Evolutionary conservation across 2,113 vertebrate species (phyloP), one percentile per base, ranked within the genome.

Genomic region (Hippocampus mohnikei): DNA sequence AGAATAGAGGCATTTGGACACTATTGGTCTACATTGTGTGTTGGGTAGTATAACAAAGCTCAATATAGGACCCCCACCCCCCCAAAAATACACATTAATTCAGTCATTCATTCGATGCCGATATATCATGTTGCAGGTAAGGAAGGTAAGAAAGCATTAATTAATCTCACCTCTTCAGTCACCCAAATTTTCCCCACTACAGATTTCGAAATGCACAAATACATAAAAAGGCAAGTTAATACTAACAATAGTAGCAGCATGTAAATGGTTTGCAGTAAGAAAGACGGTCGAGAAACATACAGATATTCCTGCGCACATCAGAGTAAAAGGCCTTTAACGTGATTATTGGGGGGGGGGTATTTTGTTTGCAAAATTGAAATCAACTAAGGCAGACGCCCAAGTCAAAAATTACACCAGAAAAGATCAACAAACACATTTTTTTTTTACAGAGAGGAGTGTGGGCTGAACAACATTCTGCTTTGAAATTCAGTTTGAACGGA

Each of bases 21-120:
- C 9, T 10, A 20, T 41, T 21, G 15, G 27, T 82, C 75, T 78
- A 81, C 72, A 73, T 79, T 86, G 84, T 86, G 79, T 75, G 76
- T 84, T 80, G 50, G 23, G 68, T 73, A 68, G 41, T 44, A 42
- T 63, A 71, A 75, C 68, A 78, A 70, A 71, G 40, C 41, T 42
- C 58, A 40, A 29, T 8, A 18, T 44, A 50, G 15, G 63, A 42
- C 67, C 77, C 5, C 33, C 5, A 37, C 5, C 33, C 5, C 33
- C 33, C 33, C 5, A 37, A 37, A 37, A 6, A 37, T 37, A 37
- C 33, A 37, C 33, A 37, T 37, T 37, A 50, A 50, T 18, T 18
- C 29, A 33, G 29, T 33, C 16, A 18, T 18, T 50, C 16, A 50
- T 18, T 71, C 9, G 33, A 58, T 67, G 68, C 73, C 27, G 62